Percentiles rank a stretch among this genome's conserved stretches.
These are phyloP conservation scores for Callithrix jacchus DNA, from an alignment of 2,113 vertebrate genomes.

Conservation along the genomic window DNA sequence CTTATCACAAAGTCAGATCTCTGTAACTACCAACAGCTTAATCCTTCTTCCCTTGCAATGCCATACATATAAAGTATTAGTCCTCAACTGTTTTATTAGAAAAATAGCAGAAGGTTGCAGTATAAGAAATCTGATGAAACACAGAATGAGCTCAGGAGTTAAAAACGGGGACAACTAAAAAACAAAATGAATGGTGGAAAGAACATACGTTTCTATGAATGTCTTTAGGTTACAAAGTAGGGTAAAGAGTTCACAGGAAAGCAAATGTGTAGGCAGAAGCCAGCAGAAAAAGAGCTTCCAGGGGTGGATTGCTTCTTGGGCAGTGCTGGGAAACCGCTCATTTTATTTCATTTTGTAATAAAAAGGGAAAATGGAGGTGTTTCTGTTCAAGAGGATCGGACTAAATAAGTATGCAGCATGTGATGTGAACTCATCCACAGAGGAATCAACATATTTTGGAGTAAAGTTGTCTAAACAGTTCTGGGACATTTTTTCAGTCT, in stretches of 20 bases:
- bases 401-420: constrained; percentile 50
- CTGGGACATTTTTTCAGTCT: constrained; percentile 64
- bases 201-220: background rate
- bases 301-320: constrained; percentile 44
- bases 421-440: constrained; percentile 70
- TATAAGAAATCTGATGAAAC: background rate
- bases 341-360: constrained; percentile 60
- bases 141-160: background rate
- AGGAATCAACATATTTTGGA: constrained; percentile 68
- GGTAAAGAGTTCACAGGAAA: background rate
- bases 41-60: background rate
- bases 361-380: constrained; percentile 44
- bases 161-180: background rate
- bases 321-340: background rate
- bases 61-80: background rate
- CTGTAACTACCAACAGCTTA: background rate
- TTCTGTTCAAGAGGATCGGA: constrained; percentile 34
- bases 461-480: constrained; percentile 70
- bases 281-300: background rate
- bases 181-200: background rate
- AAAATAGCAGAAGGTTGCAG: background rate
- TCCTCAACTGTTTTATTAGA: background rate
- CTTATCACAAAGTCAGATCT: constrained; percentile 63
- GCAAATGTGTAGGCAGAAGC: background rate
- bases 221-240: background rate